Base-by-base conservation (phyloP, 2,888 invertebrate species). In the Lasioglossum lativentre region DNA sequence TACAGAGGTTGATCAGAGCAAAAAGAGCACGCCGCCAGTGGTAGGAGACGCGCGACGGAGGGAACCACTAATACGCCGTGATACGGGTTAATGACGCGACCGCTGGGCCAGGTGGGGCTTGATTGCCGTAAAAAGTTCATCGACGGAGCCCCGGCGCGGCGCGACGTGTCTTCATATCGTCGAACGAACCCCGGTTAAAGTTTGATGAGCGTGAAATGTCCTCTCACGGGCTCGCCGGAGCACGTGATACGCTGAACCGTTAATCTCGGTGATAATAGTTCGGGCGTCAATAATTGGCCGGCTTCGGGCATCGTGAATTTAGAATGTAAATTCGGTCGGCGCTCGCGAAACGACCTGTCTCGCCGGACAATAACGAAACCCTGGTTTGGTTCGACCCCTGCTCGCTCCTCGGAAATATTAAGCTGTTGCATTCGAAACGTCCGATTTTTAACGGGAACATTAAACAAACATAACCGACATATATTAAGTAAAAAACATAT, bases 91-190 rank as follows among this genome's bases (percentile, higher is more conserved):
- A 75, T 56, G n/a, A 56, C 38, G 38, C 70, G 40, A 30, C 16
- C 38, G n/a, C 0, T 5, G 23, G n/a, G 40, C 38, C 40, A 38
- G 10, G 40, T 30, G 34, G 27, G 45, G 14, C 47, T 23, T 38
- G 63, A 73, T 81, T 68, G 30, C 5, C 16, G 40, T 56, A 84
- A 84, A 78, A 84, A 82, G 38, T 59, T 72, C 23, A 14, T 56
- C 30, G 40, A 42, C 5, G 47, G 5, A 71, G 52, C 52, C 59
- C 19, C 40, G 52, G 76, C 52, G 12, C 34, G 34, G 34, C 34
- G 34, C 2, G 38, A 78, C 63, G 16, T 34, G 70, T 71, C 75
- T 42, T 56, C 52, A 56, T 63, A 68, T 73, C 75, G 72, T 66
- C 66, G 42, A 38, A 77, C 38, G 77, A 70, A 19, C n/a, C 12